Evolutionary conservation across 1,140 invertebrate genomes (phyloP), one percentile per base, ranked within the genome.

Genomic region (Aphaenogaster ashmeadi): DNA sequence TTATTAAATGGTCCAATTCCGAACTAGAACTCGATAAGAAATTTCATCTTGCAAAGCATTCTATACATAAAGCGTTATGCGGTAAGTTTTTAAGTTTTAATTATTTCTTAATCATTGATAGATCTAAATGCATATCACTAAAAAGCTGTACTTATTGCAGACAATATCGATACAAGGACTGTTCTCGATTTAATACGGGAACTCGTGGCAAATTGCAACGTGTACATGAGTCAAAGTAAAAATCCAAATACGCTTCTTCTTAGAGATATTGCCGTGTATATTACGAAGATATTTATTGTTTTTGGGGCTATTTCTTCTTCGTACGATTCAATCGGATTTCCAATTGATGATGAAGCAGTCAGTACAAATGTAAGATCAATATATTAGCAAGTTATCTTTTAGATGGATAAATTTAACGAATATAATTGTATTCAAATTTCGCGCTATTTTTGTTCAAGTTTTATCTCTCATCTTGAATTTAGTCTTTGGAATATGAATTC

Each of bases 141-240:
- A 33, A 69, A 72, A 87, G 0, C 21, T 87, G 60, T 71, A 36
- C 78, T 89, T 90, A 90, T 95, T 95, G 62, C 92, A 98, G 98
- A 99, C 96, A 99, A 99, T 94, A 97, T 99, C 78, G 99, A 99
- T 95, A 99, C 99, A 0, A 97, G 98, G 92, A 96, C 96, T 33
- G 97, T 97, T 0, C 94, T 99, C 47, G 98, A 99, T 92, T 95
- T 96, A 6, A 96, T 99, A 7, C 96, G 98, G 87, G 98, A 99
- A 89, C 95, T 99, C 67, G 97, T 99, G 6, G 96, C 97, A 3
- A 95, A 97, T 47, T 96, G 97, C 60, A 99, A 99, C 95, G 96
- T 98, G 74, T 99, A 99, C 94, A 96, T 99, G 71, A 97, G 97
- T 50, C 96, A 97, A 87, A 96, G 96, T 81, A 96, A 96, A 92